These are phyloP conservation scores for Diabrotica virgifera DNA, from an alignment of 1,140 invertebrate genomes.

Conservation along the genomic window DNA sequence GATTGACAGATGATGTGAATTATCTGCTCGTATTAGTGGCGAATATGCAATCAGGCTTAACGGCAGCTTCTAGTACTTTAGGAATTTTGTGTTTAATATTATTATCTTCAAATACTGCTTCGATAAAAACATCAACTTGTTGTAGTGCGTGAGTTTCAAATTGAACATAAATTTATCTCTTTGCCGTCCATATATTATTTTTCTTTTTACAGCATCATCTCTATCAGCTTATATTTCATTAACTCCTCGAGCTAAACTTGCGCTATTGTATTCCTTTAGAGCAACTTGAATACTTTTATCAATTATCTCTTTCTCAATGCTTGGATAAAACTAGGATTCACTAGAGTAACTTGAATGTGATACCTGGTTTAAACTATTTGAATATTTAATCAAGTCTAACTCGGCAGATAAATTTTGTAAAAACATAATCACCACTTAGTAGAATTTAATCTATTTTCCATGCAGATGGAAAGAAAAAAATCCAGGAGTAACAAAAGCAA, in stretches of 20 bases:
- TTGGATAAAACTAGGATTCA: too few relatives aligned
- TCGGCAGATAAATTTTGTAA: too few relatives aligned
- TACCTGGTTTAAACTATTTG: too few relatives aligned
- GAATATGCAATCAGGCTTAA: slow-evolving; percentile 88
- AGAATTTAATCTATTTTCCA: too few relatives aligned
- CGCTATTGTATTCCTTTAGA: slow-evolving; percentile 85
- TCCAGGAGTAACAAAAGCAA: too few relatives aligned
- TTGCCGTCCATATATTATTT: too few relatives aligned
- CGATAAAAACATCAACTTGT: slow-evolving; percentile 94
- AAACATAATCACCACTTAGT: too few relatives aligned
- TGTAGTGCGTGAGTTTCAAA: slow-evolving; percentile 77
- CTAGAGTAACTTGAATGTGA: too few relatives aligned
- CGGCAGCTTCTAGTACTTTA: slow-evolving; percentile 87
- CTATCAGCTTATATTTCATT: slow-evolving; percentile 88
- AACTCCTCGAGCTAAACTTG: slow-evolving; percentile 81
- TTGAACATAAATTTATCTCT: slow-evolving; percentile 78
- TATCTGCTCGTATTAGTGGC: slow-evolving; percentile 99
- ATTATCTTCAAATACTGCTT: slow-evolving; percentile 98
- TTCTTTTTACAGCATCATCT: slow-evolving; percentile 76
- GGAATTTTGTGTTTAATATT: slow-evolving; percentile 96
- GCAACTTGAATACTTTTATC: slow-evolving; percentile 91
- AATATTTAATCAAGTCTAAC: too few relatives aligned
- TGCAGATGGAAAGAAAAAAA: too few relatives aligned
- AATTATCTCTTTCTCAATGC: too few relatives aligned
- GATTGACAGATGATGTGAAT: too few relatives aligned